Conservation (phyloP, 2,797 vertebrate species). For the Philypnodon macrostomus region DNA sequence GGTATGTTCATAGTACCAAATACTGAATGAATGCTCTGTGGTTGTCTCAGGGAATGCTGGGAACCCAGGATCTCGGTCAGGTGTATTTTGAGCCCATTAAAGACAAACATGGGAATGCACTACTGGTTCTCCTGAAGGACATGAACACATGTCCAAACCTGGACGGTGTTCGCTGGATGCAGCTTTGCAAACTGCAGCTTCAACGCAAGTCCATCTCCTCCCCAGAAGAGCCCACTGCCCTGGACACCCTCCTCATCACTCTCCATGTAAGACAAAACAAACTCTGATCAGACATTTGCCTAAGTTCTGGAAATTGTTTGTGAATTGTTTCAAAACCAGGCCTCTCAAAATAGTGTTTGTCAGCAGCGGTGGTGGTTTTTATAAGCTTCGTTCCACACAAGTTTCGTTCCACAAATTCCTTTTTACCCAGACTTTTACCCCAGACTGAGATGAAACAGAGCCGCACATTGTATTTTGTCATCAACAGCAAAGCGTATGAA, state of each 20-base stretch:
- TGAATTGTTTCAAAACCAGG: constrained; percentile 11
- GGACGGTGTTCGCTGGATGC: constrained; percentile 85
- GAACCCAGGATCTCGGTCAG: constrained; percentile 87
- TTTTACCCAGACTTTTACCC: constrained; percentile 20
- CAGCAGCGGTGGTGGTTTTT: constrained; percentile 32
- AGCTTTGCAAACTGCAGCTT: constrained; percentile 84
- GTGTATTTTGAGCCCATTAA: constrained; percentile 89
- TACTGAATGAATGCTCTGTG: not conserved
- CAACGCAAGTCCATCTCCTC: constrained; percentile 87
- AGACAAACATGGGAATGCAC: constrained; percentile 88
- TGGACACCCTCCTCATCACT: constrained; percentile 86
- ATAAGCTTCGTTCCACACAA: constrained; percentile 40
- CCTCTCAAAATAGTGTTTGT: constrained; percentile 24
- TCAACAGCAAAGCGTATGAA: constrained; percentile 39
- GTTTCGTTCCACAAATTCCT: constrained; percentile 39
- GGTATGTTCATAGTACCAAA: too few relatives aligned
- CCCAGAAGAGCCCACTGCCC: constrained; percentile 84
- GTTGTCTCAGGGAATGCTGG: constrained; percentile 78
- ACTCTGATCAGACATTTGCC: constrained; percentile 6
- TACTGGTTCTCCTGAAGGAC: constrained; percentile 88
- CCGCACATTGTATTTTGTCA: constrained; percentile 30
- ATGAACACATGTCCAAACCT: constrained; percentile 79
- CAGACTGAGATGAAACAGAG: constrained; percentile 35
- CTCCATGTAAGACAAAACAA: constrained; percentile 76
- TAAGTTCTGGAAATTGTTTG: constrained; percentile 28